These are phyloP conservation scores for Tetrao urogallus DNA, from an alignment of 2,113 vertebrate genomes.

Conservation along the genomic window DNA sequence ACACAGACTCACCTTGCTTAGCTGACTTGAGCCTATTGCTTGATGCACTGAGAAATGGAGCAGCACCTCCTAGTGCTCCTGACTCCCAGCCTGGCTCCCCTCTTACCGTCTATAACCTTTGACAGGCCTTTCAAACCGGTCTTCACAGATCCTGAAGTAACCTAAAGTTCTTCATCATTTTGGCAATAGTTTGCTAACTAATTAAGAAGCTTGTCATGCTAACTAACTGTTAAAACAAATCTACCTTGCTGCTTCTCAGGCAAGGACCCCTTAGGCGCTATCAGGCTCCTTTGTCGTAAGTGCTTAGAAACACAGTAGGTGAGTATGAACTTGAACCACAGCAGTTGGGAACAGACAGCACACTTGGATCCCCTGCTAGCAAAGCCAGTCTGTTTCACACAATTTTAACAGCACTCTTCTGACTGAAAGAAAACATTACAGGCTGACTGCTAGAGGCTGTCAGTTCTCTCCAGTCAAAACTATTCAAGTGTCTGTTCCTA, in stretches of 20 bases:
- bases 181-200: not conserved
- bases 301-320: not conserved
- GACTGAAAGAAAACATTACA: accelerated
- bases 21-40: not conserved
- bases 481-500: not conserved
- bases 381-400: not conserved
- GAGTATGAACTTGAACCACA: not conserved
- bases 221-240: not conserved
- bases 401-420: not conserved
- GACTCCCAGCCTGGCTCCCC: not conserved
- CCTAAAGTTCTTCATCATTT: not conserved
- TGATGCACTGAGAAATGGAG: not conserved
- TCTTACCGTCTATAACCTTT: not conserved
- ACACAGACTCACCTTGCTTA: not conserved
- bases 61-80: not conserved
- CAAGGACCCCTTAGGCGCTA: not conserved
- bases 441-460: not conserved
- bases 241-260: not conserved
- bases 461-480: not conserved
- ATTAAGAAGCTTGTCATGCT: not conserved
- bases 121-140: not conserved
- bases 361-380: not conserved
- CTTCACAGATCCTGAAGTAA: not conserved
- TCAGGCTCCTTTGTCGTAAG: not conserved
- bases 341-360: not conserved